These are phyloP conservation scores for Thunnus thynnus DNA, from an alignment of 2,113 vertebrate species.

Conservation along the genomic window DNA sequence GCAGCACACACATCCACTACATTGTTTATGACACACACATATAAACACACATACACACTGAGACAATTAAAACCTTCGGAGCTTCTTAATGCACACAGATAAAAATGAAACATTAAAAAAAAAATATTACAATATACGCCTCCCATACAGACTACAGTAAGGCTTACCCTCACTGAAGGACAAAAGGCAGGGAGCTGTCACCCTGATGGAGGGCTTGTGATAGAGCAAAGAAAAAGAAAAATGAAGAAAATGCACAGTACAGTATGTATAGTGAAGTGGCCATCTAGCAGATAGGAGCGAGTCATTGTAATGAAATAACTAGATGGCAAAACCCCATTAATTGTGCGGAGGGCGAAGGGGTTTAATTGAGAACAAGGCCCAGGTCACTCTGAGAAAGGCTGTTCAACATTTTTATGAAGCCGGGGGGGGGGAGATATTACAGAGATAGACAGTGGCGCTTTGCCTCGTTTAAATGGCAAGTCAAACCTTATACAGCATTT, in stretches of 20 bases:
- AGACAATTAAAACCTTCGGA: slow-evolving; percentile 30
- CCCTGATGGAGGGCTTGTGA: neutral
- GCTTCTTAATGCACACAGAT: neutral
- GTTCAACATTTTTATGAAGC: slow-evolving; percentile 31
- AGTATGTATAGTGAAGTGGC: slow-evolving; percentile 16
- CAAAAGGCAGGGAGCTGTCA: slow-evolving; percentile 18
- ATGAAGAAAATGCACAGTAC: neutral
- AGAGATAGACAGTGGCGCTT: slow-evolving; percentile 19
- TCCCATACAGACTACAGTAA: neutral
- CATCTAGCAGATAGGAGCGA: slow-evolving; percentile 36
- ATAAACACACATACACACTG: slow-evolving; percentile 1
- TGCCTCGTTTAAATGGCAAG: slow-evolving; percentile 32
- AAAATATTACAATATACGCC: neutral
- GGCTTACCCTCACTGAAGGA: neutral
- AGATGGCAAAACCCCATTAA: slow-evolving; percentile 50
- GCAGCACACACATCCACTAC: slow-evolving; percentile 37
- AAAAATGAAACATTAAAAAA: neutral
- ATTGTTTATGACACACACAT: slow-evolving; percentile 23
- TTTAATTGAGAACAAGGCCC: slow-evolving; percentile 59
- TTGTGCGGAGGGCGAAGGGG: slow-evolving; percentile 24
- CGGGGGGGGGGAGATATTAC: slow-evolving; percentile 1
- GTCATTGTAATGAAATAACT: slow-evolving; percentile 45
- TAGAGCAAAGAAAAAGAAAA: neutral
- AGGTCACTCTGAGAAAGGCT: slow-evolving; percentile 30
- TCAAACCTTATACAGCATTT: neutral